Percentiles rank a stretch among this genome's conserved stretches.
phyloP scores from a whole-genome alignment of 2,797 vertebrate species.

The Erithacus rubecula region DNA sequence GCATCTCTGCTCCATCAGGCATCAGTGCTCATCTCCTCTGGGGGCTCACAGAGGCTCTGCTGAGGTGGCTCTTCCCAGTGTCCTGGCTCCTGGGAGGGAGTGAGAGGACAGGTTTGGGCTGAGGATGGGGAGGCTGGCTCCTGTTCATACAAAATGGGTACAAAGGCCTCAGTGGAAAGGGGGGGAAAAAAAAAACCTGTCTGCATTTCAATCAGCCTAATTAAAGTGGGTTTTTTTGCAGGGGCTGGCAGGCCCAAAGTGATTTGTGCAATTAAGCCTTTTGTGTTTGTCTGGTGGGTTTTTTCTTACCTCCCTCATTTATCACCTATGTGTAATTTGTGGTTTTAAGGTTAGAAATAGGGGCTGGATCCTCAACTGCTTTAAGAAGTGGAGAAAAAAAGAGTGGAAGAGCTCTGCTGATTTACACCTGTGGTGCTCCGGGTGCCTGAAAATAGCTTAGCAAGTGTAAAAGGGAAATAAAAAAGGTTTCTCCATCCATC shows the following conservation, averaged over 20 bases:
- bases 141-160: not conserved
- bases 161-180: not conserved
- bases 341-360: not conserved
- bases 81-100: not conserved
- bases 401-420: not conserved
- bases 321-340: not conserved
- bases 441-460: conserved; percentile 17
- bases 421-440: conserved; percentile 5
- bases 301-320: not conserved
- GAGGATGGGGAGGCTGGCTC: not conserved
- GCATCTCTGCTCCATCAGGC: not conserved
- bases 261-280: not conserved
- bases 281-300: not conserved
- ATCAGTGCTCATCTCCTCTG: rapidly evolving
- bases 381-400: not conserved
- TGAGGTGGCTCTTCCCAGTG: not conserved
- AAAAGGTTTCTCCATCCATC: not conserved
- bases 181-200: not conserved
- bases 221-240: conserved; percentile 23
- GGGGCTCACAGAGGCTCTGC: not conserved
- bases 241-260: conserved; percentile 3
- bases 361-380: not conserved
- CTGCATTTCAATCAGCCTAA: conserved; percentile 50
- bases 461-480: not conserved
- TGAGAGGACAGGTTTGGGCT: not conserved